Percentiles rank a stretch among this genome's conserved stretches.
Conservation (phyloP, 2,888 invertebrate genomes). For the Morpho deidamia region DNA sequence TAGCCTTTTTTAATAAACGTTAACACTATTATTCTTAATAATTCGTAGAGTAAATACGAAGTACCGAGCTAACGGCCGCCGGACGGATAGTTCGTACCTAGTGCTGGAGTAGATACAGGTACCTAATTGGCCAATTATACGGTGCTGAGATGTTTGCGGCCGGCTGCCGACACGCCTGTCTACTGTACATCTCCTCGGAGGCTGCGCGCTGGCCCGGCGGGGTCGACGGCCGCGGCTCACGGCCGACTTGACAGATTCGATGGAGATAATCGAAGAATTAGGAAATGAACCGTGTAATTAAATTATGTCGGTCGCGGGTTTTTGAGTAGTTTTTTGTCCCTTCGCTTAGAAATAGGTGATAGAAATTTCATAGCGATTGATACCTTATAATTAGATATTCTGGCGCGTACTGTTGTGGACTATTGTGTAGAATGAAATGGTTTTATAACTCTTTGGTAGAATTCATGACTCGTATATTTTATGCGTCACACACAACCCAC, state of each 20-base stretch:
- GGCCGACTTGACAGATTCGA: neutral
- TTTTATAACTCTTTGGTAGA: no score
- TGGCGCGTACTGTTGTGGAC: no score
- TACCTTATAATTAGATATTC: slow-evolving; percentile 1
- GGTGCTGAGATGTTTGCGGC: slow-evolving; percentile 6
- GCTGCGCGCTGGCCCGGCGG: neutral
- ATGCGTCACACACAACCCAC: no score
- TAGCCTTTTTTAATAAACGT: no score
- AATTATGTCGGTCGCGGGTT: slow-evolving; percentile 15
- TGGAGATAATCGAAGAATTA: slow-evolving; percentile 12
- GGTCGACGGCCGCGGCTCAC: slow-evolving; percentile 14
- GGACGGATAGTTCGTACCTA: no score
- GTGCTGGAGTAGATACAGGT: neutral
- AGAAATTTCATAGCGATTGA: neutral
- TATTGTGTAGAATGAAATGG: no score
- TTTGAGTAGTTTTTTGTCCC: slow-evolving; percentile 5
- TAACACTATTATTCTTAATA: no score
- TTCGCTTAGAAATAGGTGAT: neutral
- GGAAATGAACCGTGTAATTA: slow-evolving; percentile 20
- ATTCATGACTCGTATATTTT: no score
- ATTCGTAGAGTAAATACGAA: no score
- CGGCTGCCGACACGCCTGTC: neutral
- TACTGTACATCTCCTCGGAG: neutral
- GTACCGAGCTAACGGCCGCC: slow-evolving; percentile 5
- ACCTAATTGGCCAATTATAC: slow-evolving; percentile 19